Percentiles rank a stretch among this genome's conserved stretches.
Conservation (phyloP, 2,113 vertebrate species). For the Dipodomys merriami region DNA sequence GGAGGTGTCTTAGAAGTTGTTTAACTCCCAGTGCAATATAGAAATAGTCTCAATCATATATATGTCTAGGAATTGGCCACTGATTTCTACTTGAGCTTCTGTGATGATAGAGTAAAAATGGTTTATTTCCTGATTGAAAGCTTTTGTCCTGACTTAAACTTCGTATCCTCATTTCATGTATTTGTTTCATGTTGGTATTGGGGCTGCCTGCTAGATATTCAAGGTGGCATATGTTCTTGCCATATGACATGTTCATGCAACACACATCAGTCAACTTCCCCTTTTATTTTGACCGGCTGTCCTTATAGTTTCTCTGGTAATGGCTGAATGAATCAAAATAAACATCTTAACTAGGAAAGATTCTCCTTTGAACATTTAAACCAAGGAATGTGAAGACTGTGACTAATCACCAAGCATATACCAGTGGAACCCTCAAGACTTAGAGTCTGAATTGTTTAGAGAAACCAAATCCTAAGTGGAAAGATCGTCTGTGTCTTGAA, state of each 20-base stretch:
- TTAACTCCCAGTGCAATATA: neutral
- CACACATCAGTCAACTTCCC: neutral
- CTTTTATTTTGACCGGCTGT: neutral
- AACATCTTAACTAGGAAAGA: neutral
- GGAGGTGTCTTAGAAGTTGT: neutral
- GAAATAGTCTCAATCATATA: neutral
- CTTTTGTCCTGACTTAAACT: neutral
- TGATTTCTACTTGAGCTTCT: neutral
- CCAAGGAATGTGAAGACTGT: neutral
- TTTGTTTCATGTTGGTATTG: neutral
- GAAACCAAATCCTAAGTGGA: neutral
- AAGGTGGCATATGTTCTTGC: neutral
- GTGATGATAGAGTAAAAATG: neutral
- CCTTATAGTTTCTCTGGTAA: neutral
- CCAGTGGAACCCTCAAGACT: neutral
- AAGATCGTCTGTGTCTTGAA: neutral
- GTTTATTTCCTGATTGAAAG: neutral
- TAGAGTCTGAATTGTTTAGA: constrained; percentile 7
- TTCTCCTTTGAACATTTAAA: neutral
- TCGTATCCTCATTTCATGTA: neutral
- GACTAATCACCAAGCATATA: neutral
- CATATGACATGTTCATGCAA: neutral
- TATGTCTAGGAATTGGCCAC: neutral
- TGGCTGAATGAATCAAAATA: neutral
- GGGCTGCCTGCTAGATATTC: neutral